Percentiles rank a stretch among this genome's conserved stretches.
Conservation (phyloP, 2,797 vertebrate genomes). For the Xenops minutus region DNA sequence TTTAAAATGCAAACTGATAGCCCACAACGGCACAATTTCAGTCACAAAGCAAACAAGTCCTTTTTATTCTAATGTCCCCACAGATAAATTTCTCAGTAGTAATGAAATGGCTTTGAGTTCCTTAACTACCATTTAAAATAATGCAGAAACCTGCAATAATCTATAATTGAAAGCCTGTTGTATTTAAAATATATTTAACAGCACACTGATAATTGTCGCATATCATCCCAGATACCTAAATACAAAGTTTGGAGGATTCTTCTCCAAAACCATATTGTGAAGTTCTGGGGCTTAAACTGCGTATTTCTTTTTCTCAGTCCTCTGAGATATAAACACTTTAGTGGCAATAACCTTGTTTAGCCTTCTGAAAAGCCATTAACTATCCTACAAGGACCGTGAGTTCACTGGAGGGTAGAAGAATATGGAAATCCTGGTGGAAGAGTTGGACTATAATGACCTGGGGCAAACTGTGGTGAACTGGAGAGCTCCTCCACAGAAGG, state of each 20-base stretch:
- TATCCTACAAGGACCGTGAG: neutral
- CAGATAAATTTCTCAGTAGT: conserved; percentile 23
- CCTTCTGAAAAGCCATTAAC: neutral
- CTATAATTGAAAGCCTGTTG: neutral
- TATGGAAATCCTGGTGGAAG: neutral
- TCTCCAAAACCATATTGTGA: neutral
- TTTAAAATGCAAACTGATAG: conserved; percentile 67
- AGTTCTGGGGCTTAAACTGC: neutral
- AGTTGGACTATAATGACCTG: neutral
- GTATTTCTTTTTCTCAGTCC: neutral
- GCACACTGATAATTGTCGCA: neutral
- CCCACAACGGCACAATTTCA: conserved; percentile 35
- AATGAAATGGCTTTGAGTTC: conserved; percentile 52
- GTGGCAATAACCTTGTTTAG: neutral
- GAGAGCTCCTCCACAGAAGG: neutral
- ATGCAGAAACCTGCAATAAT: neutral
- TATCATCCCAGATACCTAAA: neutral
- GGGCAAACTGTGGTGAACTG: neutral
- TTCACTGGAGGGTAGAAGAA: neutral
- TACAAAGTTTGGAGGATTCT: neutral
- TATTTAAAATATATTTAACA: neutral
- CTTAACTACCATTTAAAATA: conserved; percentile 26
- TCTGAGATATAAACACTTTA: neutral
- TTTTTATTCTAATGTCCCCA: conserved; percentile 39
- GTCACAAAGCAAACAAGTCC: conserved; percentile 29